Evolutionary conservation across 2,797 vertebrate genomes (phyloP), one percentile per base, ranked within the genome.

Genomic region (Crenuchus spilurus): DNA sequence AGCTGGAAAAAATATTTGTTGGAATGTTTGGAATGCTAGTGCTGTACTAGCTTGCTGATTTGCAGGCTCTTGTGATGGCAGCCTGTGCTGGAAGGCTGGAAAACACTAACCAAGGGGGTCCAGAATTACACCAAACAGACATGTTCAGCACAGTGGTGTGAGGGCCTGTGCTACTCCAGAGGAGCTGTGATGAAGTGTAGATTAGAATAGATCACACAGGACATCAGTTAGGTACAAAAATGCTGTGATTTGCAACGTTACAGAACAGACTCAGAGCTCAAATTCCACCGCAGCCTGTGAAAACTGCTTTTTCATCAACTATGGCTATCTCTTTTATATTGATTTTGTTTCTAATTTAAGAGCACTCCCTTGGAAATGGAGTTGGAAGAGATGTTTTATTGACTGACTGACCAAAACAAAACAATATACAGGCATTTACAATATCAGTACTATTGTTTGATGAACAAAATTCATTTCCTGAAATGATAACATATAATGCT

Each of bases 121-220:
- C 55, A 46, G 1, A n/a, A 48, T 85, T 62, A 30, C 83, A 83
- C 74, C 61, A 74, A 76, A 83, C 68, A 69, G 62, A 41, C 73
- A 84, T 55, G 63, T 89, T 87, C 75, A 70, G 55, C 84, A 84
- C 5, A 18, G 42, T 7, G 69, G 46, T 80, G 83, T 72, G 79
- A 87, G 54, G 51, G 70, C 30, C 42, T 24, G 26, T 72, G 72
- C 72, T 54, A 52, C 30, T 60, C 22, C 16, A 24, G 44, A 69
- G 61, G 26, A 77, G 65, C 35, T 58, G 22, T 65, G 22, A 71
- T 80, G 51, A 64, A 75, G 24, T 62, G 28, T 51, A 35, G 41
- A 48, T 28, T 42, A 5, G 51, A 65, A 63, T 63, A 49, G 42
- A 16, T 58, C 52, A n/a, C 18, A 49, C 30, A 18, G 48, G 26